Base-by-base conservation (phyloP, 2,888 invertebrate genomes). In the Acanthosoma haemorrhoidale region DNA sequence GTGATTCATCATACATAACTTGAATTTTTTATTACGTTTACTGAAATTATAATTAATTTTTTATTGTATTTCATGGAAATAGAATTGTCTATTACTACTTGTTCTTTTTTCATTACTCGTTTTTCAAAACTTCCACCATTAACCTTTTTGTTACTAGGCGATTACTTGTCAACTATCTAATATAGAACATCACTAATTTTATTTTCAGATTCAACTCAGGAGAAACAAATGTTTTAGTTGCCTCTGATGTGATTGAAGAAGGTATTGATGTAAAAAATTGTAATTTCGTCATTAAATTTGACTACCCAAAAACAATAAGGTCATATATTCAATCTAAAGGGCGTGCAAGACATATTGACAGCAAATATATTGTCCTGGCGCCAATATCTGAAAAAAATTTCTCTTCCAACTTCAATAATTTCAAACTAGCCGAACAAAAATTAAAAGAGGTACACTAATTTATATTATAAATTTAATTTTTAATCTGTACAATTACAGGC, bases 261-360 rank as follows among this genome's bases (percentile, higher is more conserved):
- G 95, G 95, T 0, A 85, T 95, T 8, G 94, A 96, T 79, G 85
- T 96, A 31, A 89, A 89, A 2, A 84, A 86, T 31, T 97, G 96
- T 78, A 87, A 90, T 73, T 80, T 92, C 41, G 89, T 96, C 0
- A 77, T 95, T 16, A 85, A 89, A 63, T 91, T 88, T 77, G 92
- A 93, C 77, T 78, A 81, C 1, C 85, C 91, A 0, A 78, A 82
- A 64, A 88, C 90, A 76, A 91, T 91, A 75, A 83, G 92, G 61
- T 88, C 91, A 0, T 96, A 95, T 77, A 86, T 96, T 39, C 94
- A 95, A 80, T 91, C 93, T 72, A 94, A 94, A 85, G 94, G 93
- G 76, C 85, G 96, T 69, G 96, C 96, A 0, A 83, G 91, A n/a
- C 83, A 84, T 75, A 77, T 78, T 3, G 79, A 82, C 0, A 87